Percentiles rank a stretch among this genome's conserved stretches.
These are phyloP conservation scores for Scelioninae gen. 2 DNA, from an alignment of 2,888 invertebrate genomes.

Conservation along the genomic window DNA sequence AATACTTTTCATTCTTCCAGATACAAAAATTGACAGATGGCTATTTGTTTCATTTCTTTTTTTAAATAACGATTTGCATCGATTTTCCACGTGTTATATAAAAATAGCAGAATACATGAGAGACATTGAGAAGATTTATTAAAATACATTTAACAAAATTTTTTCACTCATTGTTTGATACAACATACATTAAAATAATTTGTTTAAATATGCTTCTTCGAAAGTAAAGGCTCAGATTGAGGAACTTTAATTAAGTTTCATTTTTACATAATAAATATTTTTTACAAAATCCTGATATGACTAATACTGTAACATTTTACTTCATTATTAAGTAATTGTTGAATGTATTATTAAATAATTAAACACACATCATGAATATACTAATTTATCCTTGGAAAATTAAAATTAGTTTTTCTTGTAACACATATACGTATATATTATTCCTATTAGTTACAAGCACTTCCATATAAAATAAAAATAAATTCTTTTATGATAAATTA, in stretches of 20 bases:
- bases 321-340: neutral
- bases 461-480: conserved; percentile 5
- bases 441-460: neutral
- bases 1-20: conserved; percentile 41
- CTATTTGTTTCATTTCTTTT: conserved; percentile 18
- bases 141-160: conserved; percentile 21
- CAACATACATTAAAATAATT: conserved; percentile 8
- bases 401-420: neutral
- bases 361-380: neutral
- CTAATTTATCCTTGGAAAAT: neutral
- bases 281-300: conserved; percentile 29
- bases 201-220: neutral
- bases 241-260: conserved; percentile 5
- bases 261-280: conserved; percentile 5
- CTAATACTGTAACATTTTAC: conserved; percentile 26
- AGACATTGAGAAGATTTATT: conserved; percentile 31
- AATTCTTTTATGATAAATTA: no score
- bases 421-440: neutral
- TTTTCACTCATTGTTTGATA: conserved; percentile 5
- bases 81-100: conserved; percentile 37
- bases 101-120: conserved; percentile 47
- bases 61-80: conserved; percentile 19
- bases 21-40: conserved; percentile 47
- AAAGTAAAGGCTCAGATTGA: neutral
- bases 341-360: neutral